These are phyloP conservation scores for Axea sp. DNA, from an alignment of 2,888 invertebrate species.

Conservation along the genomic window DNA sequence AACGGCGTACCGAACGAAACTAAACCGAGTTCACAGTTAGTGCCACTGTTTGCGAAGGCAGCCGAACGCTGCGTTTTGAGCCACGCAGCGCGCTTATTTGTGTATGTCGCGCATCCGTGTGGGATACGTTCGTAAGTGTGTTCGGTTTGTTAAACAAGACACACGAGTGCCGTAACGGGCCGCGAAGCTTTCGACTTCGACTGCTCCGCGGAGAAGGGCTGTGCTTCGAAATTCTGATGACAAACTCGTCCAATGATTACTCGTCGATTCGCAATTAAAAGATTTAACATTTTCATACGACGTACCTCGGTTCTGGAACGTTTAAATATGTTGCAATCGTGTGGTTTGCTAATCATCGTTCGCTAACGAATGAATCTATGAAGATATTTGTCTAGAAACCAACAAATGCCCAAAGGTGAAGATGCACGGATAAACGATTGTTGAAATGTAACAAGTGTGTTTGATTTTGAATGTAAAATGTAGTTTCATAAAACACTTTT, in stretches of 20 bases:
- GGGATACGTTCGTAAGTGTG: conserved; percentile 17
- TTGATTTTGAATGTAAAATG: no score
- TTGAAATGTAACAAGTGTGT: no score
- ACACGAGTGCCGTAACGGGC: conserved; percentile 11
- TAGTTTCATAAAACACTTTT: no score
- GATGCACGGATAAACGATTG: no score
- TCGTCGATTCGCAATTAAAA: no score
- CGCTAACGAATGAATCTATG: no score
- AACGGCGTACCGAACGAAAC: conserved; percentile 31
- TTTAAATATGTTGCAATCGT: no score
- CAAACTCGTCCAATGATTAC: neutral
- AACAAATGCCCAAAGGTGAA: no score
- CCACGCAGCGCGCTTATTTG: conserved; percentile 34
- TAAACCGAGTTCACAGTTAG: conserved; percentile 63
- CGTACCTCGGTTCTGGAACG: no score
- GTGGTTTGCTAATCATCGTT: no score
- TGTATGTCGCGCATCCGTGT: conserved; percentile 15
- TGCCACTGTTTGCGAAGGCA: conserved; percentile 61
- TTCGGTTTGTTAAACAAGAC: conserved; percentile 21
- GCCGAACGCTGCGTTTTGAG: conserved; percentile 41
- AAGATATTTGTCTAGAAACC: no score
- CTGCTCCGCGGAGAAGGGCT: conserved; percentile 20
- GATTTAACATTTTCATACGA: no score
- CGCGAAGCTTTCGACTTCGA: conserved; percentile 11
- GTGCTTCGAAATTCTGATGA: neutral